Evolutionary conservation across 1,140 invertebrate species (phyloP).

Genomic region (Goniozus legneri): DNA sequence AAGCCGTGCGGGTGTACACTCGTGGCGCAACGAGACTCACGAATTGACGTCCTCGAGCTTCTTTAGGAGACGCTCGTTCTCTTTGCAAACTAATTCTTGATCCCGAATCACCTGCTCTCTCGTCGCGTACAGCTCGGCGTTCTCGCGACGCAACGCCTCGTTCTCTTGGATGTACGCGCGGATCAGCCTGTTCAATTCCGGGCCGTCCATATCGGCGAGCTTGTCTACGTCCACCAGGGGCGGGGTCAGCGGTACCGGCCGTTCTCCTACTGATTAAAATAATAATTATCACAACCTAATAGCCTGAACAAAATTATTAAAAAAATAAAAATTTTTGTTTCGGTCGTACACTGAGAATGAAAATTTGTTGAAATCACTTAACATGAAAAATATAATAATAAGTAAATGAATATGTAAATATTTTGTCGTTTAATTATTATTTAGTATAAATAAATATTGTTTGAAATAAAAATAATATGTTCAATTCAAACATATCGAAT

Average conservation of each 20-base stretch:
- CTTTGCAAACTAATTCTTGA: conserved; percentile 83
- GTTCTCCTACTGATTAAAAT: conserved; percentile 35
- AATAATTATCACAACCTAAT: no score
- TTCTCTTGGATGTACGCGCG: conserved; percentile 83
- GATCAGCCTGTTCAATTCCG: conserved; percentile 70
- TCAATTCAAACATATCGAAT: no score
- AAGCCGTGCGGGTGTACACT: not conserved
- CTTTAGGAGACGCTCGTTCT: conserved; percentile 83
- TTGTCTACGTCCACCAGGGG: conserved; percentile 68
- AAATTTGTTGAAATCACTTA: no score
- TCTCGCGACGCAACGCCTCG: conserved; percentile 79
- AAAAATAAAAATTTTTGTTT: no score
- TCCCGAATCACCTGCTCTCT: conserved; percentile 79
- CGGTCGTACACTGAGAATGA: no score
- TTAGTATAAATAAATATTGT: no score
- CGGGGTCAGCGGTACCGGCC: conserved; percentile 41
- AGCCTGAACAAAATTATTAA: no score
- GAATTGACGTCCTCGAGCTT: conserved; percentile 84
- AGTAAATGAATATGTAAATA: no score
- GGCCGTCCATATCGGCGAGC: conserved; percentile 66
- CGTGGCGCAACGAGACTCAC: no score
- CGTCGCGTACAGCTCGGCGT: conserved; percentile 77
- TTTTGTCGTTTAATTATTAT: no score
- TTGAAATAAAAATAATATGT: no score
- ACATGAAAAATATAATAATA: no score